These are phyloP conservation scores for Antitype chi DNA, from an alignment of 2,888 invertebrate species.

Conservation along the genomic window DNA sequence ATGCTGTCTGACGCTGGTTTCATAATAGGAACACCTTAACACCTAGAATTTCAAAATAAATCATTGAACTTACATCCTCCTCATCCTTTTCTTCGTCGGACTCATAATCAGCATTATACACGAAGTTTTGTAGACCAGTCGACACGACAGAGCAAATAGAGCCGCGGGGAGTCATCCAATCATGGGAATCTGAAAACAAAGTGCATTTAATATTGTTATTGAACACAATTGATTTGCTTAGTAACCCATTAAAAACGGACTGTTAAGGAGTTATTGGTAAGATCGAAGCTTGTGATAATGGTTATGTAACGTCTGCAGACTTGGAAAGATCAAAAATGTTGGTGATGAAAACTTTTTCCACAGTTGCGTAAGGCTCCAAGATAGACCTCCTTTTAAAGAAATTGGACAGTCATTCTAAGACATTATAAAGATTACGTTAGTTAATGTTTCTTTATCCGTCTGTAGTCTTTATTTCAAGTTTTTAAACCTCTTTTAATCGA, in stretches of 20 bases:
- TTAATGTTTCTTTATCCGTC: background rate
- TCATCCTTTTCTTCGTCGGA: slow-evolving; percentile 81
- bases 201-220: background rate
- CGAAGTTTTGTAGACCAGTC: slow-evolving; percentile 82
- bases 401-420: background rate
- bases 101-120: slow-evolving; percentile 82
- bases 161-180: slow-evolving; percentile 87
- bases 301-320: background rate
- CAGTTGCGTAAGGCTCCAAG: background rate
- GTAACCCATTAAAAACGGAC: background rate
- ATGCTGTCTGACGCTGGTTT: no score
- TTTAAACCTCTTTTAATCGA: slow-evolving; percentile 82
- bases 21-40: no score
- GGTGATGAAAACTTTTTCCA: background rate
- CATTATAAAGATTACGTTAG: slow-evolving; percentile 4
- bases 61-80: slow-evolving; percentile 76
- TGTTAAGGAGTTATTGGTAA: background rate
- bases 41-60: background rate
- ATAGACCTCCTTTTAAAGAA: background rate
- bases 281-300: background rate
- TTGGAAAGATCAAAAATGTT: background rate
- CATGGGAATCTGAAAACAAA: slow-evolving; percentile 79
- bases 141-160: slow-evolving; percentile 86
- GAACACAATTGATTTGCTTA: background rate
- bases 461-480: background rate